Conservation (phyloP, 2,113 vertebrate genomes). For the Willisornis vidua region DNA sequence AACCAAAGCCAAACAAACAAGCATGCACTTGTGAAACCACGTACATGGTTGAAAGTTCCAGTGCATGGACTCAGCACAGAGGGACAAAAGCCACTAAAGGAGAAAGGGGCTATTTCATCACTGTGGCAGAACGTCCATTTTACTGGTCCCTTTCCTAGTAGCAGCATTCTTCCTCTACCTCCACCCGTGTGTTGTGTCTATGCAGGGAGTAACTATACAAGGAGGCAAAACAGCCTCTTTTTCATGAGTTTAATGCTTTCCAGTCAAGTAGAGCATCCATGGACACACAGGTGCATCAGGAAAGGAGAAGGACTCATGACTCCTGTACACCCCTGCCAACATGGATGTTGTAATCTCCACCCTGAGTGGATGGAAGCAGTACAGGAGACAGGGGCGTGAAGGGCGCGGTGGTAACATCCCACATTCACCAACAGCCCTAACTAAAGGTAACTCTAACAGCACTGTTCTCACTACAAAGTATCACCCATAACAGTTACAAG, state of each 20-base stretch:
- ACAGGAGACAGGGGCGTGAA: not conserved
- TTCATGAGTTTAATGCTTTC: not conserved
- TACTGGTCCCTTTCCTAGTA: not conserved
- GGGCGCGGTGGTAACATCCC: accelerated
- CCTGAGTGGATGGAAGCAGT: not conserved
- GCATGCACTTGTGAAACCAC: slow-evolving; percentile 41
- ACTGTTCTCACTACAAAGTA: not conserved
- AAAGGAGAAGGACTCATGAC: not conserved
- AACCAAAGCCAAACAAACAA: slow-evolving; percentile 30
- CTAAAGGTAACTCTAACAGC: not conserved
- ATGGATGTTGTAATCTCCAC: not conserved
- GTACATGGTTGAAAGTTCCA: slow-evolving; percentile 40
- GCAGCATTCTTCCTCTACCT: not conserved
- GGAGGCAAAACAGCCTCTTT: not conserved
- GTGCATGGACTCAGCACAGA: not conserved
- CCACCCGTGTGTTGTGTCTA: not conserved
- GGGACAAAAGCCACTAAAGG: slow-evolving; percentile 33
- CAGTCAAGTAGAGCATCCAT: not conserved
- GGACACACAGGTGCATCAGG: not conserved
- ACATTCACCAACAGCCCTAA: not conserved
- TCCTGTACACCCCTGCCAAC: not conserved
- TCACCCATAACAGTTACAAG: not conserved
- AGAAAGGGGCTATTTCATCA: slow-evolving; percentile 16
- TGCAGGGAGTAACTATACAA: not conserved
- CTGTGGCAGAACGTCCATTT: not conserved